phyloP scores from a whole-genome alignment of 2,888 invertebrate species.

The Aquatica leii region DNA sequence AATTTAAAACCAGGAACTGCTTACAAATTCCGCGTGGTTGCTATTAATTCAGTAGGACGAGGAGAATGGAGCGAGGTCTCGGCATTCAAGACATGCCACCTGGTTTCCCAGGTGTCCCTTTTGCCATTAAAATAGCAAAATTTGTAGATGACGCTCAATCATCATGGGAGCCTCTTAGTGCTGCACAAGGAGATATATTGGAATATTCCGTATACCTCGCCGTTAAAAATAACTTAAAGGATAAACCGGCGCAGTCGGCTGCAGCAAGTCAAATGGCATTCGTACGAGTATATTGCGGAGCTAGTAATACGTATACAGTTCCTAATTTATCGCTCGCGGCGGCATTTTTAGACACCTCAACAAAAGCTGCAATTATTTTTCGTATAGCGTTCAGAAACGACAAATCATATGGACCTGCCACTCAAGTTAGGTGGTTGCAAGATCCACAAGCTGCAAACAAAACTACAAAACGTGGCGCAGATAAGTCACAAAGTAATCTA shows the following conservation, averaged over 20 bases:
- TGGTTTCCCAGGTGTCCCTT: too few relatives aligned
- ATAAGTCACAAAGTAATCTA: conserved; percentile 45
- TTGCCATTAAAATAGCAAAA: too few relatives aligned
- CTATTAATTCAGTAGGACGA: conserved; percentile 90
- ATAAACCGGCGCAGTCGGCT: conserved; percentile 52
- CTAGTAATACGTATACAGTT: conserved; percentile 91
- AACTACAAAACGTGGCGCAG: conserved; percentile 51
- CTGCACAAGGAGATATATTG: conserved; percentile 86
- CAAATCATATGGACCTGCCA: conserved; percentile 98
- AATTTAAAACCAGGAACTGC: conserved; percentile 91
- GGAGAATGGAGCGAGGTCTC: conserved; percentile 96
- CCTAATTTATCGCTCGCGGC: conserved; percentile 84
- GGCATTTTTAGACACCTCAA: conserved; percentile 94
- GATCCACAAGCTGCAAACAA: conserved; percentile 56
- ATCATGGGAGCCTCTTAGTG: conserved; percentile 98
- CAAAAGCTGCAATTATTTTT: conserved; percentile 91
- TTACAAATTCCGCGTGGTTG: conserved; percentile 96
- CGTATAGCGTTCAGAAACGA: conserved; percentile 98
- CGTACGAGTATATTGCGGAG: conserved; percentile 95
- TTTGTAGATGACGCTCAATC: too few relatives aligned
- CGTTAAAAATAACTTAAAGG: conserved; percentile 65
- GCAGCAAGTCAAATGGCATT: conserved; percentile 82
- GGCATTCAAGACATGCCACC: too few relatives aligned
- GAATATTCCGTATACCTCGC: conserved; percentile 99
- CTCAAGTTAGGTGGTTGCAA: conserved; percentile 99